A percentile compares a stretch with the other conserved stretches of the same genome.
These are phyloP conservation scores for Drosophila planitibia DNA, from an alignment of 2,888 invertebrate genomes.

Conservation along the genomic window DNA sequence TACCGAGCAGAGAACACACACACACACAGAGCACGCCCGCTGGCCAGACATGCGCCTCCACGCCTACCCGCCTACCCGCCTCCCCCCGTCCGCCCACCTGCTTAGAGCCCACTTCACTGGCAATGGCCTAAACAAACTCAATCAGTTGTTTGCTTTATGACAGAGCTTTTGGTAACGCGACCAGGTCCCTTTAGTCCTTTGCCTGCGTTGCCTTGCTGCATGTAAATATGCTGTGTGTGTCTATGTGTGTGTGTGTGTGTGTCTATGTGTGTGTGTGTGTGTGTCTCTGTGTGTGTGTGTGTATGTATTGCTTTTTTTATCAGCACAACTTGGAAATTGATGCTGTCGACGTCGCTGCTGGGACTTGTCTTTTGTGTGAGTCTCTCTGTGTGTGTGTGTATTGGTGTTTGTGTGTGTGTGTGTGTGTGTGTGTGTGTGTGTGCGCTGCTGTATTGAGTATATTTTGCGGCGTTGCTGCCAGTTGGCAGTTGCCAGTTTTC, in stretches of 20 bases:
- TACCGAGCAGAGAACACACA: not conserved
- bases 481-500: slow-evolving; percentile 46
- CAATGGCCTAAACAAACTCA: slow-evolving; percentile 69
- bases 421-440: slow-evolving; percentile 7
- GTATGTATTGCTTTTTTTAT: slow-evolving; percentile 28
- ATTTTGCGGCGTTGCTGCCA: slow-evolving; percentile 52
- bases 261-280: not conserved
- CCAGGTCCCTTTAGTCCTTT: slow-evolving; percentile 56
- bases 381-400: slow-evolving; percentile 22
- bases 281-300: slow-evolving; percentile 16
- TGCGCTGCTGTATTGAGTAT: slow-evolving; percentile 35
- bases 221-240: not conserved
- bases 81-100: not conserved
- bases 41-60: not conserved
- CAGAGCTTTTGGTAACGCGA: slow-evolving; percentile 56
- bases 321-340: slow-evolving; percentile 58
- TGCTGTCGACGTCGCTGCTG: slow-evolving; percentile 51
- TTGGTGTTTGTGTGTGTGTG: slow-evolving; percentile 1
- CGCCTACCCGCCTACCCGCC: too few relatives aligned
- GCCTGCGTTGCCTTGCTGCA: slow-evolving; percentile 22
- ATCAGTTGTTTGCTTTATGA: slow-evolving; percentile 70
- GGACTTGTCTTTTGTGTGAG: slow-evolving; percentile 32
- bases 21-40: slow-evolving; percentile 6
- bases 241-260: not conserved
- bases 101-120: slow-evolving; percentile 34